Evolutionary conservation across 92 coral and sea anemone genomes (phyloP), one percentile per base, ranked within the genome.

Genomic region (Parazoanthus swiftii): DNA sequence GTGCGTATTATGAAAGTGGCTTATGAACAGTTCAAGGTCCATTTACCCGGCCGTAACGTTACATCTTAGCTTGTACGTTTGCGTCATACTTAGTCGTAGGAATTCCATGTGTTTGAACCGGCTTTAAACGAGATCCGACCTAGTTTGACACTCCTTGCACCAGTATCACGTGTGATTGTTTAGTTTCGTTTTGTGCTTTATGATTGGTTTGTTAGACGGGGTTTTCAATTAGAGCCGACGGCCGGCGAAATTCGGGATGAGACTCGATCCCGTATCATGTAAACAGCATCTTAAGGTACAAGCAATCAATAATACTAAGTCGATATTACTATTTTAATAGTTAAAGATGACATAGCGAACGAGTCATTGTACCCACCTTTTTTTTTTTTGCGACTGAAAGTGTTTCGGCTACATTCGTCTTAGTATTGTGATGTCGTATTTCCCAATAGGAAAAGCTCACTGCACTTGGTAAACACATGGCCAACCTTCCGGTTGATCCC

Each of bases 401-500:
- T 89, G 18, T 8, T 54, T 43, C 35, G 26, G 74, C 36, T 25
- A 20, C 59, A 15, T 11, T 54, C 59, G 4, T 54, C 18, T 14
- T 20, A 54, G 59, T 54, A 54, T 68, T 48, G 25, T 26, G 33
- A 63, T 81, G 80, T 15, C 51, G 38, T 81, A 71, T 82, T 81
- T 26, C 63, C 5, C 43, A 13, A 20, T 33, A 96, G 95, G 99
- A 96, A 87, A 91, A 89, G 35, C 90, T 96, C 50, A 96, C 99
- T 3, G 76, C 92, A 5, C 96, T 96, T 39, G 99, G 99, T 39
- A 89, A 88, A 39, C 93, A 95, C 85, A 92, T 96, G 93, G 96
- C 98, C 1, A 91, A 88, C 79, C 86, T 96, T 3, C 99, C 99
- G 23, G 99, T 96, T 82, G 98, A 96, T 70, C 99, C 99, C 3